Base-by-base conservation (phyloP, 2,888 invertebrate species). In the Yponomeuta plumbellus region DNA sequence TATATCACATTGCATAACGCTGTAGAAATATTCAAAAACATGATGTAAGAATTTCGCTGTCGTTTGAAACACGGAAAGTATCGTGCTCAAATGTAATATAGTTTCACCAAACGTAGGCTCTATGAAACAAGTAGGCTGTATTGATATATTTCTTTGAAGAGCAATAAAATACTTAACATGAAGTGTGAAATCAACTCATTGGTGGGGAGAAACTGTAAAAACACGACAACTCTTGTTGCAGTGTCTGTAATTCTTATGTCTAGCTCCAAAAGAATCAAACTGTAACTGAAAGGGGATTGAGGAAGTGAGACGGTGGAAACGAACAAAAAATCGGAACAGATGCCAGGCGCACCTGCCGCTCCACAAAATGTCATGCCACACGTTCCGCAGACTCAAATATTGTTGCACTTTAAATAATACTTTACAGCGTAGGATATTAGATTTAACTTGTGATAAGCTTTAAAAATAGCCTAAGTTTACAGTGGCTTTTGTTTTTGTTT, bases 21-120 rank as follows among this genome's bases (percentile, higher is more conserved):
- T 52, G 44, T 52, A 17, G 44, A 52, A 17, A 52, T 52, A 52
- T 52, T 22, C 62, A 67, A 67, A 68, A 70, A 44, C 40, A 21
- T 63, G 44, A 63, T 68, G 66, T 71, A 70, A 72, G 67, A 23
- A 65, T 52, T 63, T 66, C 68, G 71, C 70, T 71, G 71, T 69
- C 56, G 67, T 66, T 64, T 62, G 52, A 67, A 61, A 66, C 71
- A 70, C 70, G 70, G 69, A 69, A 69, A 68, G 59, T 61, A 4
- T 52, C 63, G 70, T 69, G 68, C 70, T 69, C 69, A 73, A 73
- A 70, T 65, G 65, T 66, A 57, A 23, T 65, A 65, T 64, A 11
- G 39, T 13, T 64, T 10, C 23, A 52, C 44, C 44, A 17, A 52
- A 17, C 17, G 44, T 0, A 52, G 44, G 44, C 17, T 52, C 17